These are phyloP conservation scores for Passerculus sandwichensis DNA, from an alignment of 2,797 vertebrate genomes.

Conservation along the genomic window DNA sequence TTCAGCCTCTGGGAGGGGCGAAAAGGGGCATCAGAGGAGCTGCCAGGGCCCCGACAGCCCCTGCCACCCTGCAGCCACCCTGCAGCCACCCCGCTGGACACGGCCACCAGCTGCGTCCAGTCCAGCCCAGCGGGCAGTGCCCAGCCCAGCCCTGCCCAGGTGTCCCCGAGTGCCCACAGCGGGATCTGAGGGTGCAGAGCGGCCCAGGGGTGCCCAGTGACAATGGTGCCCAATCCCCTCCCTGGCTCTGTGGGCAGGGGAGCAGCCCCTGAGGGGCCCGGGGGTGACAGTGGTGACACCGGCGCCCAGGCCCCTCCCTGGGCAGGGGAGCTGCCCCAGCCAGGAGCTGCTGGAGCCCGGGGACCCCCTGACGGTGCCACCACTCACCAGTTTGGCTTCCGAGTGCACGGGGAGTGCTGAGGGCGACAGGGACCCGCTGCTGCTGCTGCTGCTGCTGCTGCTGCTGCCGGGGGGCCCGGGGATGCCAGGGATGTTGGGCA, in stretches of 20 bases:
- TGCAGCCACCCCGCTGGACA: too few relatives aligned
- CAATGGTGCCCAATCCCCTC: background rate
- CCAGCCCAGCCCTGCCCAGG: background rate
- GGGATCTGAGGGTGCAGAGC: too few relatives aligned
- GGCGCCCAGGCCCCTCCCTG: background rate
- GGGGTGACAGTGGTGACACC: background rate
- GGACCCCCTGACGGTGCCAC: too few relatives aligned
- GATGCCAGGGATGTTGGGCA: conserved; percentile 97
- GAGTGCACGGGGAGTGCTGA: conserved; percentile 89
- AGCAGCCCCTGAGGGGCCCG: too few relatives aligned
- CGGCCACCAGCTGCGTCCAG: background rate
- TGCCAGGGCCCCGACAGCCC: background rate
- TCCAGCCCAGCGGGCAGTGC: too few relatives aligned
- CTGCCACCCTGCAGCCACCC: background rate
- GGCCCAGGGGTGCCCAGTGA: too few relatives aligned
- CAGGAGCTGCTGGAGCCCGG: background rate
- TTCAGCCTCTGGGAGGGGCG: conserved; percentile 86
- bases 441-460: conserved; percentile 87
- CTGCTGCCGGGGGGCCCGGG: conserved; percentile 90
- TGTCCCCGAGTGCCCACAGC: too few relatives aligned
- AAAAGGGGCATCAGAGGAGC: background rate
- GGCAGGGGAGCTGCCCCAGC: background rate
- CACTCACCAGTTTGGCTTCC: conserved; percentile 96
- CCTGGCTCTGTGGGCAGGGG: background rate
- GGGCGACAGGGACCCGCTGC: conserved; percentile 89